phyloP scores from a whole-genome alignment of 1,140 invertebrate species.

The Achroia grisella region DNA sequence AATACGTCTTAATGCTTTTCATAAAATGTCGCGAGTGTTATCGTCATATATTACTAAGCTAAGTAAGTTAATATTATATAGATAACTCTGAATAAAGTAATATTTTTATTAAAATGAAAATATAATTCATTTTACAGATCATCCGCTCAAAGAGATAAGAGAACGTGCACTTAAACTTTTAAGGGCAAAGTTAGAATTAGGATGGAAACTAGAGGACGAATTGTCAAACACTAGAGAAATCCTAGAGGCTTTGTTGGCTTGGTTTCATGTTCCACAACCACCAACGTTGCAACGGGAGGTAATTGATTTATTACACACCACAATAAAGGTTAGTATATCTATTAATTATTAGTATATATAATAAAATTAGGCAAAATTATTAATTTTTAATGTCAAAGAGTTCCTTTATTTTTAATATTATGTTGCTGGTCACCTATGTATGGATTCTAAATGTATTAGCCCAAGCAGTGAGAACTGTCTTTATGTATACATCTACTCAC shows the following conservation, averaged over 20 bases:
- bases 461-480: no score
- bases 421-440: no score
- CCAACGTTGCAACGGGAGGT: conserved; percentile 46
- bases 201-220: conserved; percentile 57
- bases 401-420: no score
- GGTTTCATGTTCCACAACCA: conserved; percentile 34
- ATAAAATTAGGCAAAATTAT: no score
- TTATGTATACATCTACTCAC: no score
- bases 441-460: no score
- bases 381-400: no score
- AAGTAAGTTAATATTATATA: conserved; percentile 21
- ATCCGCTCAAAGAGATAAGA: conserved; percentile 59
- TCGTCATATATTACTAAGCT: conserved; percentile 49
- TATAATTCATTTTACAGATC: conserved; percentile 23
- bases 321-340: conserved; percentile 37
- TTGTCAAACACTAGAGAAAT: conserved; percentile 39
- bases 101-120: not conserved
- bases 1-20: no score
- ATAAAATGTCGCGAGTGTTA: conserved; percentile 16
- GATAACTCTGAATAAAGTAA: no score
- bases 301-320: conserved; percentile 37
- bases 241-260: conserved; percentile 40
- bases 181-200: conserved; percentile 41
- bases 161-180: conserved; percentile 49
- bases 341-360: no score